Base-by-base conservation (phyloP, 2,113 vertebrate species). In the Labeo rohita region DNA sequence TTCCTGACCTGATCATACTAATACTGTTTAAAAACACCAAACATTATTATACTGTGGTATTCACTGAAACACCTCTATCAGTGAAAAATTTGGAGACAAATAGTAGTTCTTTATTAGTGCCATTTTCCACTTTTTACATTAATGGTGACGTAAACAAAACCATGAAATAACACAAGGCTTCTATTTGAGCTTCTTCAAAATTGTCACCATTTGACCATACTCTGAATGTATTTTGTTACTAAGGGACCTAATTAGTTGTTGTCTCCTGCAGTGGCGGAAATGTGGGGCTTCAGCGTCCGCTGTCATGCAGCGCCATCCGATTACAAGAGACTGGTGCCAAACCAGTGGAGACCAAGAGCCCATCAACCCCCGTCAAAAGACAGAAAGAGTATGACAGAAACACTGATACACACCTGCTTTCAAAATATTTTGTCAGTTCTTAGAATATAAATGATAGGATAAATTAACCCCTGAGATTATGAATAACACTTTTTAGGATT, bases 301-400 rank as follows among this genome's bases (percentile, higher is more conserved):
- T 95, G 21, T 91, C 84, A 10, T 87, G 88, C 87, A 83, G 86
- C 84, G 65, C 90, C 12, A 77, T 88, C 83, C 84, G 87, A 76
- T 78, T 84, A 8, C 84, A 94, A 81, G 88, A 94, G 72, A 6
- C 83, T 21, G 73, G 85, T 86, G 9, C 56, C 13, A 49, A 66
- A 83, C 39, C 83, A 3, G 68, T 10, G 68, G 68, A 73, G 34
- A 83, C 61, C 79, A 74, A 45, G 63, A 87, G 34, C 10, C 7
- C 3, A 10, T 68, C 65, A 8, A 84, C 65, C 6, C 7, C 88
- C 0, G 15, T 3, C 7, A 84, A 85, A 59, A 85, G 16, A 45
- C 78, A 78, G 6, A 89, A 73, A 87, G 84, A 92, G 10, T 95
- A 92, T 45, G 82, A 54, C 28, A 45, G 18, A 73, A 45, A 45